phyloP scores from a whole-genome alignment of 1,140 invertebrate species.

The Zaprionus ghesquierei region DNA sequence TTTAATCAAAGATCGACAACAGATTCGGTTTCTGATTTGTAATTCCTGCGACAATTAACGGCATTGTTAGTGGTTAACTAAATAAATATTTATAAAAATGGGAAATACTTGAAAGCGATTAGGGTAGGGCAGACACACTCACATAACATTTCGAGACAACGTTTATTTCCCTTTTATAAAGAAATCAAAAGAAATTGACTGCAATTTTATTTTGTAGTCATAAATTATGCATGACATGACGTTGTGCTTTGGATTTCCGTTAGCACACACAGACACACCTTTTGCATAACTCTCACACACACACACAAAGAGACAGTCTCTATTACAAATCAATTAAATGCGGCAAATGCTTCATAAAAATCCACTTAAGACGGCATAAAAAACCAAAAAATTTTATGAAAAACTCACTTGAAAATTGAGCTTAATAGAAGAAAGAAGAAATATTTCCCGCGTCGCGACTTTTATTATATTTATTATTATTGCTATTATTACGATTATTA shows the following conservation, averaged over 20 bases:
- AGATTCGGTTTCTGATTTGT: constrained; percentile 46
- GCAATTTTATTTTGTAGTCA: constrained; percentile 37
- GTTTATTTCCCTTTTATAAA: constrained; percentile 30
- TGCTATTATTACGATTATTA: constrained; percentile 51
- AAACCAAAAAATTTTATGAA: constrained; percentile 39
- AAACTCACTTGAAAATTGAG: constrained; percentile 52
- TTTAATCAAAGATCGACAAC: constrained; percentile 24
- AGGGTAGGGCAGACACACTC: constrained; percentile 47
- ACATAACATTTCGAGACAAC: constrained; percentile 29
- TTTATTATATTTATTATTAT: constrained; percentile 15
- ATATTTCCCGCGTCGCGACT: constrained; percentile 8
- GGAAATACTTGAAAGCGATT: background rate
- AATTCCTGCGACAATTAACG: constrained; percentile 44
- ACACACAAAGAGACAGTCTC: constrained; percentile 31
- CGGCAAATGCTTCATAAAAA: constrained; percentile 75
- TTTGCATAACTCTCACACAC: constrained; percentile 34
- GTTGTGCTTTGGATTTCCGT: constrained; percentile 65
- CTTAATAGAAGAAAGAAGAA: constrained; percentile 54
- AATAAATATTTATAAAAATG: background rate
- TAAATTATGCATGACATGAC: constrained; percentile 80
- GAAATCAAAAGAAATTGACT: constrained; percentile 43
- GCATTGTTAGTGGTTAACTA: constrained; percentile 24
- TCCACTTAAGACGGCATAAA: constrained; percentile 60
- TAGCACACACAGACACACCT: constrained; percentile 54
- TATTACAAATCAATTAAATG: constrained; percentile 81